These are phyloP conservation scores for Metacarcinus magister DNA, from an alignment of 2,888 invertebrate genomes.

Conservation along the genomic window DNA sequence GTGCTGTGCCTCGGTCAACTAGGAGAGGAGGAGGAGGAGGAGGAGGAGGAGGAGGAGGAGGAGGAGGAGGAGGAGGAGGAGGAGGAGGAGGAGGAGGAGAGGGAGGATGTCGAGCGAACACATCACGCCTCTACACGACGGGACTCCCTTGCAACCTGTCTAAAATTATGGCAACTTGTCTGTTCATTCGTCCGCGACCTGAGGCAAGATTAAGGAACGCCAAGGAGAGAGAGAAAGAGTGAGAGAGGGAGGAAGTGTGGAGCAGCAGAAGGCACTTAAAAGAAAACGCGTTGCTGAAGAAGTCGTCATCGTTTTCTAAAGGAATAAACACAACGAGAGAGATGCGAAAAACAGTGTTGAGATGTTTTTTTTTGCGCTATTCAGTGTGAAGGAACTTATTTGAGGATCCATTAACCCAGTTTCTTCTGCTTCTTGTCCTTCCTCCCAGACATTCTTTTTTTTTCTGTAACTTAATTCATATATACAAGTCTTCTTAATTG, in stretches of 20 bases:
- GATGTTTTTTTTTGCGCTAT: not conserved
- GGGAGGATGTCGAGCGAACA: not conserved
- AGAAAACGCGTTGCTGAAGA: not conserved
- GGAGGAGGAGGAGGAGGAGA: not conserved
- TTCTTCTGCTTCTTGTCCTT: not conserved
- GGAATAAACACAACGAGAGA: not conserved
- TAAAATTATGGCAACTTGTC: not conserved
- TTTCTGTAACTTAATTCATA: conserved; percentile 9
- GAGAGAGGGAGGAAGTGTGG: not conserved
- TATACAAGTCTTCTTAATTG: not conserved
- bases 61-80: not conserved
- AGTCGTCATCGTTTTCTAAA: not conserved
- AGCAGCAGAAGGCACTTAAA: not conserved
- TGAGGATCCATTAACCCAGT: not conserved
- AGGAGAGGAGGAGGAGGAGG: conserved; percentile 43
- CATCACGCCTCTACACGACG: not conserved
- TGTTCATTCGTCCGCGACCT: not conserved
- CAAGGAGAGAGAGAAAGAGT: not conserved
- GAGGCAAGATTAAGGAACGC: not conserved
- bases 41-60: not conserved
- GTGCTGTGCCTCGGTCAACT: not conserved
- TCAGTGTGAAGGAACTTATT: not conserved
- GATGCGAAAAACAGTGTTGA: not conserved
- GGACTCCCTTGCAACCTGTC: not conserved
- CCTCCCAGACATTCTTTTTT: not conserved